These are phyloP conservation scores for Neotoma lepida DNA, from an alignment of 2,113 vertebrate genomes.

Conservation along the genomic window DNA sequence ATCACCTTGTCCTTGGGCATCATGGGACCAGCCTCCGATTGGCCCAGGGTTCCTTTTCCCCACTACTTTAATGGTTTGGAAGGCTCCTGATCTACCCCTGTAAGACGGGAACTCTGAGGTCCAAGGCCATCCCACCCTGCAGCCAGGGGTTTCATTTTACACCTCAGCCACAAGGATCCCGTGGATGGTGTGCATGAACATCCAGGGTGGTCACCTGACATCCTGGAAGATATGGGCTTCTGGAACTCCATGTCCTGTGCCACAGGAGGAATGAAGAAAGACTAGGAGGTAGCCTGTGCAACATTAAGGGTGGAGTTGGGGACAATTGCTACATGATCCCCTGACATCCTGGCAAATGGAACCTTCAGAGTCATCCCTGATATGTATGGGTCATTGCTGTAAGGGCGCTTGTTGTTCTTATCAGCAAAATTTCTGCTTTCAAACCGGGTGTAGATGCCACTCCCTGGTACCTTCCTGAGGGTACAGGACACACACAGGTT, in stretches of 20 bases:
- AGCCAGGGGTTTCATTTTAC: fast-evolving
- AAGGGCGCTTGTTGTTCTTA: fast-evolving
- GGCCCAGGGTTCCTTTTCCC: no score
- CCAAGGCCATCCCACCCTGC: neutral
- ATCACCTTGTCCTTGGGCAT: neutral
- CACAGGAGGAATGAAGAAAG: neutral
- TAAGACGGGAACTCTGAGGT: neutral
- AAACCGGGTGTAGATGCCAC: neutral
- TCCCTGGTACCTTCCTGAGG: fast-evolving
- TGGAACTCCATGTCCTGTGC: neutral
- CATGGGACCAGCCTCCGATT: neutral
- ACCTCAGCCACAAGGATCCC: neutral
- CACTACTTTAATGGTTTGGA: neutral
- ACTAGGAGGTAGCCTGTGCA: neutral
- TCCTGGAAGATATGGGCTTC: neutral
- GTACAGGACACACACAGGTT: fast-evolving
- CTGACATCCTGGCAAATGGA: neutral
- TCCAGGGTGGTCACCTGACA: fast-evolving
- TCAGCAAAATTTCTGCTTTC: fast-evolving
- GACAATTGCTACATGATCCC: neutral
- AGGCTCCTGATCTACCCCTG: fast-evolving
- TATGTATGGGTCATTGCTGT: no score
- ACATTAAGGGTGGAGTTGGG: neutral
- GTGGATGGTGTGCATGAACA: fast-evolving
- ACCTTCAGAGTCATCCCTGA: no score